Base-by-base conservation (phyloP, 2,888 invertebrate species). In the Temnothorax rugatulus region DNA sequence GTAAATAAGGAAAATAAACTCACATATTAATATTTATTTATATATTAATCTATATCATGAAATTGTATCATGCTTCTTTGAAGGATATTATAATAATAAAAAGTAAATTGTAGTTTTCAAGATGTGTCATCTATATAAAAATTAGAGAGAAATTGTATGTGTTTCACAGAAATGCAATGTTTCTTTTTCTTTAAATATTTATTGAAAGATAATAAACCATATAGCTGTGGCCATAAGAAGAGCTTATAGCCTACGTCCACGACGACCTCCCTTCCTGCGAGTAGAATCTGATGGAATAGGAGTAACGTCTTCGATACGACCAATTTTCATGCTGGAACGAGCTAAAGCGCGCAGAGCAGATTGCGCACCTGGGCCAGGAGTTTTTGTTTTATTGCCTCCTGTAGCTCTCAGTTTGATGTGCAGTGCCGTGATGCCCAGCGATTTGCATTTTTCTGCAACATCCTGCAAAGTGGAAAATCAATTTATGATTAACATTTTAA, bases 201-300 rank as follows among this genome's bases (percentile, higher is more conserved):
- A 93, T 93, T 89, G 86, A 86, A 90, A 91, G 83, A 86, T 88
- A 89, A 74, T 88, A 86, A 89, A 89, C 61, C 82, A 86, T 63
- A 79, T 81, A 89, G 74, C 88, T 52, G 88, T 52, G 88, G 84
- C 84, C 87, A 87, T 74, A 95, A 64, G 41, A 64, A 95, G 94
- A 95, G 95, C 96, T 96, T 99, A 99, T 97, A 99, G 97, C 96
- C 99, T 97, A 96, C 99, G 98, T 96, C 99, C 99, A 96, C 99
- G 98, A 95, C 99, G 97, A 96, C 99, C 99, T 95, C 99, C 99
- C 98, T 99, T 99, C 97, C 99, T 99, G 95, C 99, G 97, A 81
- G 99, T 99, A 88, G 99, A 98, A 96, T 99, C 99, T 82, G 99
- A 99, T 93, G 99, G 99, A 95, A 99, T 99, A 34, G 99, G 99